Conservation (phyloP, 1,140 invertebrate species). For the Zaprionus nigranus region DNA sequence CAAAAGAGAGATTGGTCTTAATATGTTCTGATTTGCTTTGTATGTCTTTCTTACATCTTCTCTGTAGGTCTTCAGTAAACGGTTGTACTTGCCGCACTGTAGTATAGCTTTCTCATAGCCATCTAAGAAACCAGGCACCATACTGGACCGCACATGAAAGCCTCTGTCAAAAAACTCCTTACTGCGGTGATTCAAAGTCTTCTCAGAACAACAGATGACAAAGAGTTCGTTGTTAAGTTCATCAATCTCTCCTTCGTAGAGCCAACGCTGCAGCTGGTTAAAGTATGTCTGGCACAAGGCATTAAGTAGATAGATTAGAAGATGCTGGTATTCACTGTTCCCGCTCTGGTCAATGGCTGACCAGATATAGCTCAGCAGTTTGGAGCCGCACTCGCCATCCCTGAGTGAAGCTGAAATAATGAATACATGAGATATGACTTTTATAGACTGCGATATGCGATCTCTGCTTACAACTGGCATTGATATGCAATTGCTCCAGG, state of each 20-base stretch:
- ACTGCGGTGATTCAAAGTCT: conserved; percentile 40
- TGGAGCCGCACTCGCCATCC: conserved; percentile 25
- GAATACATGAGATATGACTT: neutral
- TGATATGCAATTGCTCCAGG: conserved; percentile 40
- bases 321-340: conserved; percentile 54
- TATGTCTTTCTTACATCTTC: conserved; percentile 47
- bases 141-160: conserved; percentile 52
- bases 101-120: conserved; percentile 73
- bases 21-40: neutral
- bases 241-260: conserved; percentile 72
- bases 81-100: conserved; percentile 81
- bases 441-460: no score
- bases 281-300: conserved; percentile 73
- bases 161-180: conserved; percentile 81
- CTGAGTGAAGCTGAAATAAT: neutral
- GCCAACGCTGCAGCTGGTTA: conserved; percentile 69
- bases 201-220: conserved; percentile 45
- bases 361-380: conserved; percentile 71
- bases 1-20: neutral
- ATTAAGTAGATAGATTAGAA: conserved; percentile 70
- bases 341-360: conserved; percentile 54
- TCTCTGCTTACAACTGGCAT: conserved; percentile 44
- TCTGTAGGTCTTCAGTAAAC: conserved; percentile 69
- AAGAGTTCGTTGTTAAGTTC: conserved; percentile 74
- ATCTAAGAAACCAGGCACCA: conserved; percentile 69